A percentile compares a stretch with the other conserved stretches of the same genome.
phyloP scores from a whole-genome alignment of 1,140 invertebrate species.

The Drosophila sproati region DNA sequence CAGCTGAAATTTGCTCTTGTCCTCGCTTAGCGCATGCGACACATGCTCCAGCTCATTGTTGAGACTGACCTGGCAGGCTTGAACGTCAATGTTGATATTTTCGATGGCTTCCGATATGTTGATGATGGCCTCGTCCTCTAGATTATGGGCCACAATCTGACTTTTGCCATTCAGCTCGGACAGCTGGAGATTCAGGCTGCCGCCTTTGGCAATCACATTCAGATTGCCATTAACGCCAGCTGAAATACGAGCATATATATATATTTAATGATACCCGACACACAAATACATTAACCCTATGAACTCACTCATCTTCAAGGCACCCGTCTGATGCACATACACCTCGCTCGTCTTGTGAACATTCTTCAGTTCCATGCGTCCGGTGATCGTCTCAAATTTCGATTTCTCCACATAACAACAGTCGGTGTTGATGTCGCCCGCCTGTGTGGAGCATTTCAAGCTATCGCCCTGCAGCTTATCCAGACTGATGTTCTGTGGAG shows the following conservation, averaged over 20 bases:
- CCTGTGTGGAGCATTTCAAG: conserved; percentile 60
- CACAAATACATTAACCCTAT: no score
- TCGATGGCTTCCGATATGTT: conserved; percentile 79
- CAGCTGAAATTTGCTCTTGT: conserved; percentile 53
- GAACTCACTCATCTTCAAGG: conserved; percentile 75
- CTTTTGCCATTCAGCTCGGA: conserved; percentile 72
- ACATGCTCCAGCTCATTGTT: conserved; percentile 62
- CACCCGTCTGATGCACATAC: conserved; percentile 59
- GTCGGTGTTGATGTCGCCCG: conserved; percentile 68
- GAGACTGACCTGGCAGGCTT: conserved; percentile 57
- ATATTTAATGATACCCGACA: background rate
- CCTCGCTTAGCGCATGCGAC: conserved; percentile 33
- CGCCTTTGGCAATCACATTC: conserved; percentile 64
- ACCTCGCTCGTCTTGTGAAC: conserved; percentile 75
- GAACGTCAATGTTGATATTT: conserved; percentile 53
- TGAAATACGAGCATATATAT: conserved; percentile 4
- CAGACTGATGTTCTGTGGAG: conserved; percentile 60
- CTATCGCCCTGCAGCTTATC: conserved; percentile 77
- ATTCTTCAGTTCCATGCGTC: conserved; percentile 71
- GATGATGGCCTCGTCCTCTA: conserved; percentile 57
- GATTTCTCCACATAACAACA: conserved; percentile 79
- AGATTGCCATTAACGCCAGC: conserved; percentile 80
- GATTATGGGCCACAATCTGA: conserved; percentile 55
- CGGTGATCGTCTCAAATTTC: conserved; percentile 69
- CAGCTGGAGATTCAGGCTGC: conserved; percentile 72